Base-by-base conservation (phyloP, 2,113 vertebrate species). In the Plectropomus leopardus region DNA sequence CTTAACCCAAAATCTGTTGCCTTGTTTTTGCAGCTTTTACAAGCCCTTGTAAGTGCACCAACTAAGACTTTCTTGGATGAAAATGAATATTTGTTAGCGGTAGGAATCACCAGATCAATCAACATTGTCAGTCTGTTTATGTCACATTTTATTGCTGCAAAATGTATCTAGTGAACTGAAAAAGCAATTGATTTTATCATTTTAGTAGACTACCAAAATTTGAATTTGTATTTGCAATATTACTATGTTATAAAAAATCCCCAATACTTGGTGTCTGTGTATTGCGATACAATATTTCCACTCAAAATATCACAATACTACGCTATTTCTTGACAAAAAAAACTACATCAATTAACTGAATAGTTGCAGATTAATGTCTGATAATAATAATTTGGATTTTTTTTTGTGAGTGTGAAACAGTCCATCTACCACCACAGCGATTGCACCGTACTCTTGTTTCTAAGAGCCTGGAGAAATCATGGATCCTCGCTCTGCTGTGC, bases 401-500 rank as follows among this genome's bases (percentile, higher is more conserved):
- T 7, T 66, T 30, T 21, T 55, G 11, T 11, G 2, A 45, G n/a
- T 71, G 48, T 51, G 15, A 47, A 65, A n/a, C 84, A 34, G 13
- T 28, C 44, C 34, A 4, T 21, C 50, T n/a, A 24, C 17, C 21
- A 2, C 57, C 55, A 44, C n/a, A 61, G 15, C 48, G 44, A 30
- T 24, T 34, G 36, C 59, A 59, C 30, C 24, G 26, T 14, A 17
- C 32, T 24, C 42, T 73, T 69, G 45, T 78, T 88, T 67, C 26
- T 51, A 70, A 64, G 21, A 73, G 72, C 61, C 30, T 23, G 75
- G 57, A 55, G 67, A 72, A 76, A 61, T 85, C 34, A 10, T 69
- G 51, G 64, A 50, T 59, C 23, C 32, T 67, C 48, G 73, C 42
- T 85, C 40, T 76, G 68, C 76, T 75, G 68, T 30, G 72, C 61